Conservation (phyloP, 2,113 vertebrate genomes). For the Rhagologus leucostigma region DNA sequence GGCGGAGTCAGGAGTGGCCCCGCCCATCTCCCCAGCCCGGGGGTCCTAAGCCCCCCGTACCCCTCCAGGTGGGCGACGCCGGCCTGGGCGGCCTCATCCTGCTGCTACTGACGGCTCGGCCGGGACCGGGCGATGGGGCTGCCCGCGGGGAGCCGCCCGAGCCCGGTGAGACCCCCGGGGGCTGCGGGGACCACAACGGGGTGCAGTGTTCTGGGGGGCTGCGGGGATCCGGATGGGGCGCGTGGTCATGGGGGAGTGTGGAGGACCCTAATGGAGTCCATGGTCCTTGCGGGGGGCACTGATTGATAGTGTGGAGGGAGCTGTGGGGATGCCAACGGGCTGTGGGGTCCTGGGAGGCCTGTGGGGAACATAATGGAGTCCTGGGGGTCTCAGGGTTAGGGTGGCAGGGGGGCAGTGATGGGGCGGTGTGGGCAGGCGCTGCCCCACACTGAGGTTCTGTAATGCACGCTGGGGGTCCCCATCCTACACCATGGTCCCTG, state of each 20-base stretch:
- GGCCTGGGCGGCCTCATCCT: not conserved
- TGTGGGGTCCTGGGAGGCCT: too few species aligned
- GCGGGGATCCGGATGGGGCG: too few species aligned
- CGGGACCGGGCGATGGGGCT: not conserved
- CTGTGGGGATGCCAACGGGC: not conserved
- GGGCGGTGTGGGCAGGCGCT: too few species aligned
- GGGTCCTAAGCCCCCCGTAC: not conserved
- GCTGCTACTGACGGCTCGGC: not conserved
- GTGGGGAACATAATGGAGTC: fast-evolving
- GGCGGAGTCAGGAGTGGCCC: fast-evolving
- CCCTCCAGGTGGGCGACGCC: not conserved
- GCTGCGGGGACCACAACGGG: fast-evolving
- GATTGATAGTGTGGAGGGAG: fast-evolving
- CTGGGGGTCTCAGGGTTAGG: not conserved
- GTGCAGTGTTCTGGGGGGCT: not conserved
- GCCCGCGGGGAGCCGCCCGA: not conserved
- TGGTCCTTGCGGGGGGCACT: fast-evolving
- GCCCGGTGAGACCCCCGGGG: not conserved
- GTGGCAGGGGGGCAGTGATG: not conserved
- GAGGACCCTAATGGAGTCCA: not conserved
- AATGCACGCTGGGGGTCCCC: too few species aligned
- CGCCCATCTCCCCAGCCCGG: fast-evolving
- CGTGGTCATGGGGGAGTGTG: too few species aligned
- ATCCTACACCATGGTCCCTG: not conserved
- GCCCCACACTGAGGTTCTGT: not conserved